Base-by-base conservation (phyloP, 2,888 invertebrate species). In the Brachylomia viminalis region DNA sequence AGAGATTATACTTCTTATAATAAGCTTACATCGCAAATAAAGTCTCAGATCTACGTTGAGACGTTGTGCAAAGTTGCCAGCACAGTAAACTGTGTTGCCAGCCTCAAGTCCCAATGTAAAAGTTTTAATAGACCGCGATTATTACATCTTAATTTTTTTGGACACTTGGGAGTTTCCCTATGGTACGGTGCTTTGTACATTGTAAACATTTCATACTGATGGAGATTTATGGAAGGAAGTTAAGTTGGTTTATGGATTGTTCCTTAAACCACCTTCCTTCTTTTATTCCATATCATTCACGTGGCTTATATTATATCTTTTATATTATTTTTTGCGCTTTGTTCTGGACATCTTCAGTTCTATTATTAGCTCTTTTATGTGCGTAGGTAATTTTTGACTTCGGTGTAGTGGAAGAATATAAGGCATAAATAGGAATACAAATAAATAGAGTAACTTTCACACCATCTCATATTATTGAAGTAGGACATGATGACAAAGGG, bases 81-180 rank as follows among this genome's bases (percentile, higher is more conserved):
- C 68, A 20, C 52, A 52, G 76, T 67, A 64, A 75, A 75, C 42
- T 77, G 77, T 54, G 75, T 80, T 74, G 62, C 49, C 64, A 65
- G 80, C 71, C 49, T 67, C 83, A 49, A 72, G 61, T 78, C 72
- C 27, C 79, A 52, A 84, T 76, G 87, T 45, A 69, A 72, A 91
- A 92, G 86, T 92, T 92, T 89, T 91, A 92, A 92, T 91, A 91
- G 90, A 87, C 85, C 87, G 75, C 90, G 87, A 91, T 91, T 91
- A 91, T 88, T 87, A 86, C 84, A 82, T 84, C 80, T 78, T 85
- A 83, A 73, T 80, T 86, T 88, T 88, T 88, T 86, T 77, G 69
- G 75, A 72, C 70, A 80, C 81, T 59, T 73, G 73, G 73, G 72
- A 82, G 84, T 79, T 86, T 77, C 61, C 38, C 58, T 20, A 15